These are phyloP conservation scores for Scaptomyza graminum DNA, from an alignment of 1,140 invertebrate species.

Conservation along the genomic window DNA sequence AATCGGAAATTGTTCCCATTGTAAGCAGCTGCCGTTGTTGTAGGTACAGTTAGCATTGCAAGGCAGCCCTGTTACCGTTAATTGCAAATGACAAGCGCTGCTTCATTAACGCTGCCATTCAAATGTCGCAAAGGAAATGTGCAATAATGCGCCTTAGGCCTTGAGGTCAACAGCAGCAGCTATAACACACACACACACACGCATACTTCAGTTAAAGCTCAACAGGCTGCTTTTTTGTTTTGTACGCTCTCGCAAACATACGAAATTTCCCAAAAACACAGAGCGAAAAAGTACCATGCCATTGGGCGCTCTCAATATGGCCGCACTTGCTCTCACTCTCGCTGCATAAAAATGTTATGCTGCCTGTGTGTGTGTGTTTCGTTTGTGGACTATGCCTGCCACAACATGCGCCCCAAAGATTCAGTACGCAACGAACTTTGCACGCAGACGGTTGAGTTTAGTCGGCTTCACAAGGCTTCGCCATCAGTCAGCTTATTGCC, in stretches of 20 bases:
- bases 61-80: constrained; percentile 29
- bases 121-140: constrained; percentile 67
- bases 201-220: constrained; percentile 41
- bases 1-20: constrained; percentile 80
- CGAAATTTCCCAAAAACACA: constrained; percentile 68
- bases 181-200: constrained; percentile 25
- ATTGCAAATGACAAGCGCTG: constrained; percentile 44
- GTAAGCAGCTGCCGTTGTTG: constrained; percentile 46
- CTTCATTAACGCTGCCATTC: constrained; percentile 76
- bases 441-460: constrained; percentile 50
- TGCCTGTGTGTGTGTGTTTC: not conserved
- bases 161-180: constrained; percentile 38
- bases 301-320: not conserved
- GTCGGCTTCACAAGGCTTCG: constrained; percentile 4
- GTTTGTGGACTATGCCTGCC: constrained; percentile 49
- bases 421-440: constrained; percentile 75
- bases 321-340: not conserved
- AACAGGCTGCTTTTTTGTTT: constrained; percentile 70
- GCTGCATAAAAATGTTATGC: constrained; percentile 18
- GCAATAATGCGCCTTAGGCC: constrained; percentile 65
- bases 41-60: constrained; percentile 39
- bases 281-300: constrained; percentile 25
- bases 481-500: not conserved
- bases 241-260: constrained; percentile 20
- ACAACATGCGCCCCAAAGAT: constrained; percentile 61